Evolutionary conservation across 2,113 vertebrate species (phyloP).

Genomic region (Leucopternis melanops): DNA sequence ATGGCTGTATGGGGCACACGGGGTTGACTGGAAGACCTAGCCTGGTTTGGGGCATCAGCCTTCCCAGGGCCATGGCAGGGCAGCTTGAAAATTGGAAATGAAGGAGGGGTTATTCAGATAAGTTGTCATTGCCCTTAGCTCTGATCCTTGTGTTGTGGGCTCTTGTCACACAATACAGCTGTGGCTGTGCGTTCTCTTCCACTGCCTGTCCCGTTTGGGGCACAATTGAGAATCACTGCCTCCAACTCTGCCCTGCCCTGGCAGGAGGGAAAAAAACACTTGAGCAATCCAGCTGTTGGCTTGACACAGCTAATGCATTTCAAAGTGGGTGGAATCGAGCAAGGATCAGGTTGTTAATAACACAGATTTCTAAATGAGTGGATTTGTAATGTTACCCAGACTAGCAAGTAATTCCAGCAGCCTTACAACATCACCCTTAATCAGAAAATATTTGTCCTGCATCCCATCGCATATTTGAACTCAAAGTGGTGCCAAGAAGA

Average conservation of each 20-base stretch:
- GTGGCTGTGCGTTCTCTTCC: accelerated
- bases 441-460: background rate
- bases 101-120: background rate
- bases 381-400: background rate
- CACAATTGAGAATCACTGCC: background rate
- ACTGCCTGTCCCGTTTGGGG: accelerated
- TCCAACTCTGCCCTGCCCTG: background rate
- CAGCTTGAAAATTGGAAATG: background rate
- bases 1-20: accelerated
- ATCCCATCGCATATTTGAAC: background rate
- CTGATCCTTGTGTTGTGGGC: background rate
- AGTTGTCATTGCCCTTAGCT: background rate
- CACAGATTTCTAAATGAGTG: background rate
- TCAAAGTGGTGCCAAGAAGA: background rate
- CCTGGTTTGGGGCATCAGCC: background rate
- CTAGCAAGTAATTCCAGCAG: background rate
- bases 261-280: no score
- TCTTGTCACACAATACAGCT: background rate
- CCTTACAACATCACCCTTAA: background rate
- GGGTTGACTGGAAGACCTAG: background rate
- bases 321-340: background rate
- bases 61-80: background rate
- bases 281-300: background rate
- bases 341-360: background rate
- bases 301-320: background rate